Base-by-base conservation (phyloP, 1,140 invertebrate genomes). In the Druon quercuslanigerum region DNA sequence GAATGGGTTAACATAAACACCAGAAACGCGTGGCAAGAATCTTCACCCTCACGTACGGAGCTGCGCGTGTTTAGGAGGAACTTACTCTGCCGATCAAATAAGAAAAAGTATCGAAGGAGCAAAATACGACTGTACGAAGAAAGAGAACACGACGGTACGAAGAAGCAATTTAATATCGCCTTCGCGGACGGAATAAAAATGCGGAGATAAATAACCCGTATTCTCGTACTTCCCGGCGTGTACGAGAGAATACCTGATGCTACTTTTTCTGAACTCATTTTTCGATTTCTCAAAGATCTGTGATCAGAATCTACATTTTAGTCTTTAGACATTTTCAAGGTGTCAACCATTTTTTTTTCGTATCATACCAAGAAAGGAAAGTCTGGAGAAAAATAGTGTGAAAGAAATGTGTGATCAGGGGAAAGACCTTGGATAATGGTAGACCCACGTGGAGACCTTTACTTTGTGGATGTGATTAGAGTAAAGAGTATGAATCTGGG, bases 121-220 rank as follows among this genome's bases (percentile, higher is more conserved):
- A 54, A 33, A 54, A 73, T 11, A 51, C 70, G 76, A 60, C 73
- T 77, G 60, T 79, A 77, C 20, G 20, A 25, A 25, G 20, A 25
- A 25, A 25, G 20, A 25, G 20, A 1, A 25, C 71, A 56, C 60
- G 52, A 60, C 73, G 79, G 52, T 79, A 77, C 78, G 79, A 83
- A 84, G 79, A 80, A 86, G 85, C 86, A 86, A 86, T 87, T 86
- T 87, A 85, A 87, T 87, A 87, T 87, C 86, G 82, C 70, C 83
- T 83, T 82, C 81, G 82, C 80, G 83, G 82, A 79, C 82, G 81
- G 85, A 87, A 87, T 87, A 87, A 86, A 87, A 86, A 85, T 85
- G 86, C 85, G 76, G 76, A 82, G 82, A 87, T 87, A 87, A 87
- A 87, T 87, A 86, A 81, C 85, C 80, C 71, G 76, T 82, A 86